A percentile compares a stretch with the other conserved stretches of the same genome.
These are phyloP conservation scores for Drosophila prostipennis DNA, from an alignment of 2,888 invertebrate genomes.

Conservation along the genomic window DNA sequence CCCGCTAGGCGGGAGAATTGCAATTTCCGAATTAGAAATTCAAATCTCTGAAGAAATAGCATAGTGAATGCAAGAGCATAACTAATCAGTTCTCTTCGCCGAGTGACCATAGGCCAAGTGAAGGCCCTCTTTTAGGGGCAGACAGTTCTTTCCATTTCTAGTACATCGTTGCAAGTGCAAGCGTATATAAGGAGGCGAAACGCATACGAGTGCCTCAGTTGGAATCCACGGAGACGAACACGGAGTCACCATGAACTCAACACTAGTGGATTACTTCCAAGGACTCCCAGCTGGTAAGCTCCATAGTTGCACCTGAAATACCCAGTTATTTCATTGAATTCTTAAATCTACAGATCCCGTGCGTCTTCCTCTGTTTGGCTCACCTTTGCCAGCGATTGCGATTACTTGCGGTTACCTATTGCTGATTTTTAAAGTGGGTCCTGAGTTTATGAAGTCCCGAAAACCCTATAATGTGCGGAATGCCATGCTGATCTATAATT, in stretches of 20 bases:
- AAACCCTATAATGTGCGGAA: constrained; percentile 89
- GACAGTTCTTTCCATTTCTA: neutral
- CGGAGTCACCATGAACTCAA: constrained; percentile 6
- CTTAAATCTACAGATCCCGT: constrained; percentile 35
- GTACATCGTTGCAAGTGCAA: no score
- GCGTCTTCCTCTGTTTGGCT: constrained; percentile 87
- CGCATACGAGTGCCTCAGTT: neutral
- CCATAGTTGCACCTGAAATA: rapidly evolving
- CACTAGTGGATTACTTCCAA: neutral
- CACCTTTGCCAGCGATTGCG: constrained; percentile 88
- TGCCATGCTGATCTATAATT: constrained; percentile 91
- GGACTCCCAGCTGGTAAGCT: constrained; percentile 4
- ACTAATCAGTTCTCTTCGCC: neutral
- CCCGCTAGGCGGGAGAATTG: neutral
- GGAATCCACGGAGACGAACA: neutral
- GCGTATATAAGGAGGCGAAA: neutral
- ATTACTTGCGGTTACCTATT: constrained; percentile 88
- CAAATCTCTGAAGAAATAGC: constrained; percentile 4
- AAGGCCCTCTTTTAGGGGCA: neutral
- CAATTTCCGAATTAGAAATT: constrained; percentile 12
- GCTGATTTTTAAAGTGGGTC: constrained; percentile 90
- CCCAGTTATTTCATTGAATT: neutral
- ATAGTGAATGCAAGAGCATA: constrained; percentile 4
- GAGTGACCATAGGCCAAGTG: neutral
- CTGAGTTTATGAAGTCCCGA: constrained; percentile 89